Evolutionary conservation across 2,113 vertebrate genomes (phyloP).

Genomic region (Thalassoma bifasciatum): DNA sequence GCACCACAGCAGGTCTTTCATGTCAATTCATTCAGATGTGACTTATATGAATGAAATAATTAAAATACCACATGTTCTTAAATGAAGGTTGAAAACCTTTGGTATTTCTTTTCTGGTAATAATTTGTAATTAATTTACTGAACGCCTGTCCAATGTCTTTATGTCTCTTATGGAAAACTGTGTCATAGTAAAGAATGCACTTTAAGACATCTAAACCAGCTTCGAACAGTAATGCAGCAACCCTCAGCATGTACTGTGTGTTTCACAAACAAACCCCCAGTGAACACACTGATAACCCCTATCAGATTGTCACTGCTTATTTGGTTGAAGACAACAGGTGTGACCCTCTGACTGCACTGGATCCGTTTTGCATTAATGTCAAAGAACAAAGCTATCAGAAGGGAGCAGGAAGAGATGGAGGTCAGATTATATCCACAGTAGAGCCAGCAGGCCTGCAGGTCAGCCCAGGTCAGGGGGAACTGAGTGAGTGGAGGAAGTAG

Average conservation of each 20-base stretch:
- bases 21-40: too few relatives aligned
- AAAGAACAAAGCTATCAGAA: slow-evolving; percentile 78
- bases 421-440: slow-evolving; percentile 65
- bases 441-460: slow-evolving; percentile 35
- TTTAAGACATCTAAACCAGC: too few relatives aligned
- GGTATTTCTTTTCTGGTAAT: too few relatives aligned
- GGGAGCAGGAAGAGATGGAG: slow-evolving; percentile 73
- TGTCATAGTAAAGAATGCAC: too few relatives aligned
- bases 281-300: slow-evolving; percentile 58
- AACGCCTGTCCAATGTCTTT: too few relatives aligned
- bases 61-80: too few relatives aligned
- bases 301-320: slow-evolving; percentile 65
- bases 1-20: neutral
- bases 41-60: too few relatives aligned
- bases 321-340: slow-evolving; percentile 72
- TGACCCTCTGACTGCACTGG: slow-evolving; percentile 33
- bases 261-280: slow-evolving; percentile 42
- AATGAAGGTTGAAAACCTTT: too few relatives aligned
- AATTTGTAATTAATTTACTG: too few relatives aligned
- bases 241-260: slow-evolving; percentile 4
- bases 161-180: too few relatives aligned
- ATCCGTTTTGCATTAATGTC: slow-evolving; percentile 72
- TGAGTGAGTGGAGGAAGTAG: slow-evolving; percentile 46
- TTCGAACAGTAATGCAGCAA: too few relatives aligned
- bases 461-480: slow-evolving; percentile 35